phyloP scores from a whole-genome alignment of 2,113 vertebrate species.

The Delphinapterus leucas region DNA sequence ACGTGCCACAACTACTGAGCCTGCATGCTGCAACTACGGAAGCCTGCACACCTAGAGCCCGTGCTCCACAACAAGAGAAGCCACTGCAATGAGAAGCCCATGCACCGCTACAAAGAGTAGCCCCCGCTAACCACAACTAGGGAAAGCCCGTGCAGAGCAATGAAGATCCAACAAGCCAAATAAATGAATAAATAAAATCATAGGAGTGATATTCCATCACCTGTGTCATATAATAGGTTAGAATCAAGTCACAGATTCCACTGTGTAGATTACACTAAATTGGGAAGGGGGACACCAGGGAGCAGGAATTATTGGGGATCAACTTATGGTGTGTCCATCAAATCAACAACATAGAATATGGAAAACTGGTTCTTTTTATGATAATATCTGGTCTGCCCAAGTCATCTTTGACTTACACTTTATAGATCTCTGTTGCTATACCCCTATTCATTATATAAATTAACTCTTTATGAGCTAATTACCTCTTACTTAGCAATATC shows the following conservation, averaged over 20 bases:
- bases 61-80: no score
- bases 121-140: no score
- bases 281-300: background rate
- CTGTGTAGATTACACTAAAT: background rate
- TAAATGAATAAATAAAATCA: background rate
- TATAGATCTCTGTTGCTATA: background rate
- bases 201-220: background rate
- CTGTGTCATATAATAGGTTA: background rate
- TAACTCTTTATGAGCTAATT: background rate
- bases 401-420: background rate
- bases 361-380: background rate
- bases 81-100: no score
- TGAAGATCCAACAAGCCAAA: no score
- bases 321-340: background rate
- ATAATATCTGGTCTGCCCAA: background rate
- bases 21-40: no score
- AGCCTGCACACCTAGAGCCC: rapidly evolving
- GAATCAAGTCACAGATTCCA: background rate
- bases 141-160: no score
- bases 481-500: background rate
- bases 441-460: background rate
- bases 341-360: background rate
- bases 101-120: no score
- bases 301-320: background rate
- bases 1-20: no score